Percentiles rank a stretch among this genome's conserved stretches.
These are phyloP conservation scores for Sturnus vulgaris DNA, from an alignment of 2,113 vertebrate genomes.

Conservation along the genomic window DNA sequence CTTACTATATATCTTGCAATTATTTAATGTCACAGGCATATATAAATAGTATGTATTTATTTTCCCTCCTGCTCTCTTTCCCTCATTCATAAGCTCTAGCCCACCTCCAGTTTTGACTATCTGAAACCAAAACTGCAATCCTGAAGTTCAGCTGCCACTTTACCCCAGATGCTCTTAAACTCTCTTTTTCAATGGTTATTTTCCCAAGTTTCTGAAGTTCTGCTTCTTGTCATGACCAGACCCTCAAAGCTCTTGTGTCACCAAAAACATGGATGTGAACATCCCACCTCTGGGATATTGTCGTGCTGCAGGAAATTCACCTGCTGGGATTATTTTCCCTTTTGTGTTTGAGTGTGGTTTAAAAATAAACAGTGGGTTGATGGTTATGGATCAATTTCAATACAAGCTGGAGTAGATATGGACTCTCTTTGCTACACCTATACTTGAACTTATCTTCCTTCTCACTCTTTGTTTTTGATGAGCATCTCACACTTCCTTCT, in stretches of 20 bases:
- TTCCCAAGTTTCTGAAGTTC: background rate
- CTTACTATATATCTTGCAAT: background rate
- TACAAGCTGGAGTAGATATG: background rate
- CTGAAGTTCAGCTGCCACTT: background rate
- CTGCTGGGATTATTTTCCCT: background rate
- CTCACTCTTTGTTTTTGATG: background rate
- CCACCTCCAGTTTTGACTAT: background rate
- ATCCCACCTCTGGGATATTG: background rate
- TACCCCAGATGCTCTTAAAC: background rate
- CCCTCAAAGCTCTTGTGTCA: background rate
- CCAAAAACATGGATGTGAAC: background rate
- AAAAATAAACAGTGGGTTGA: background rate
- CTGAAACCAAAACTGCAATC: background rate
- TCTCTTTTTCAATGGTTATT: background rate
- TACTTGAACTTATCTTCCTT: background rate
- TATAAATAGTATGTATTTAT: constrained; percentile 24
- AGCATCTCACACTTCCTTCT: background rate
- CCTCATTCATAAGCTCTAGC: constrained; percentile 17
- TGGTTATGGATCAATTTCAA: background rate
- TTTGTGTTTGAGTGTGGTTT: background rate
- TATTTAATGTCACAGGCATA: constrained; percentile 35
- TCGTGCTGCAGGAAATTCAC: background rate
- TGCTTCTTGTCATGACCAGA: background rate
- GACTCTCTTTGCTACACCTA: background rate
- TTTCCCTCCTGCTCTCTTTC: background rate